Percentiles rank a stretch among this genome's conserved stretches.
Evolutionary conservation across 2,113 vertebrate genomes (phyloP).

Genomic region (Seriola dumerili): DNA sequence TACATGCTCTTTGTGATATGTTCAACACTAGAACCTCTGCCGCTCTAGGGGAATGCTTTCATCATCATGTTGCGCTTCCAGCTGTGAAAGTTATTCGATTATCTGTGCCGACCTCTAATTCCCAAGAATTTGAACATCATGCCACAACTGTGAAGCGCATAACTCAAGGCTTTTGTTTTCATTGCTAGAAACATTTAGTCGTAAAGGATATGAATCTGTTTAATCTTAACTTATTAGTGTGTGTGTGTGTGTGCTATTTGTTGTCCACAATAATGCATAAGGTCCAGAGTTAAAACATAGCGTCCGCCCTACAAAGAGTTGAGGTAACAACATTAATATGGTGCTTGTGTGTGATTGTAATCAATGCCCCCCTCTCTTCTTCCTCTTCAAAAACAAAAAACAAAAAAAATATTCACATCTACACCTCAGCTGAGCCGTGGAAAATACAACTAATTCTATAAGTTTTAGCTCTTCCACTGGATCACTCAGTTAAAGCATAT

Average conservation of each 20-base stretch:
- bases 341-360: constrained; percentile 26
- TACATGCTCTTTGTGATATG: constrained; percentile 61
- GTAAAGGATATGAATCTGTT: constrained; percentile 1
- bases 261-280: constrained; percentile 3
- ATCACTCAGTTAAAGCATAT: neutral
- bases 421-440: neutral
- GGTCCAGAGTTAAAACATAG: constrained; percentile 18
- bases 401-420: neutral
- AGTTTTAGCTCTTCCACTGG: constrained; percentile 9
- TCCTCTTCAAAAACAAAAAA: neutral
- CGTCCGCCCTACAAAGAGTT: neutral
- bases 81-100: constrained; percentile 4
- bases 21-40: constrained; percentile 22
- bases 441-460: neutral
- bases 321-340: constrained; percentile 42
- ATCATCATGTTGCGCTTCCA: constrained; percentile 28
- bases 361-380: neutral
- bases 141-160: neutral
- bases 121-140: constrained; percentile 26
- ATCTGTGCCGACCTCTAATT: constrained; percentile 9
- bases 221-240: constrained; percentile 9
- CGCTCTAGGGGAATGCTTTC: constrained; percentile 23
- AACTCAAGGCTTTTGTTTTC: neutral
- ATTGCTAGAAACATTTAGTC: neutral
- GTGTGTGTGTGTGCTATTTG: constrained; percentile 47